Evolutionary conservation across 2,797 vertebrate species (phyloP), one percentile per base, ranked within the genome.

Genomic region (Synaphobranchus kaupii): DNA sequence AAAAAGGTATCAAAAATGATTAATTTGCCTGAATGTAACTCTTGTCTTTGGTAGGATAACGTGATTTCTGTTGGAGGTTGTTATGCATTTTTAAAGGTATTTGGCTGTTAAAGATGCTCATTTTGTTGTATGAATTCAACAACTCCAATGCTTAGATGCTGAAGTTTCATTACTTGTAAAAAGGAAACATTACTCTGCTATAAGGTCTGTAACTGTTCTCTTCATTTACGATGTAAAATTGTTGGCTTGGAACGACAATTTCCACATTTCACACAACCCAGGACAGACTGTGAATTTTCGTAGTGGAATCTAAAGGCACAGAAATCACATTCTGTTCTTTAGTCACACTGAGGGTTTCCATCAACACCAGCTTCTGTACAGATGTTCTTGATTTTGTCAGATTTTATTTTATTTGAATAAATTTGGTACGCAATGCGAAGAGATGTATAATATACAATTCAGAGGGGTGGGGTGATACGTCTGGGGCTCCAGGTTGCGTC

Each of bases 291-390:
- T 71, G 68, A 8, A 10, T 71, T 71, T 71, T 71, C 66, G 6
- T 71, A 31, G 31, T 13, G 8, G n/a, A 20, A 39, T 39, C 73
- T 15, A 3, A 76, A 76, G 73, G 39, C 73, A 4, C 34, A 15
- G 44, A 34, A 44, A 22, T 76, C 73, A 94, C 91, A 88, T 93
- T 93, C 92, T 94, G 93, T 95, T 93, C 93, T 88, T 68, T 78
- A 12, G 85, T 88, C 85, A 56, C 86, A 76, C 89, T 89, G 82
- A 91, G 89, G 63, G 48, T 84, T 87, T 87, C 84, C 83, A 89
- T 89, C 89, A 86, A 81, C 47, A n/a, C 47, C 52, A 10, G 15
- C 2, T 6, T 85, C 86, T 87, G 86, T 85, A 83, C 63, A 88
- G 89, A 90, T 87, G 88, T 84, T 87, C 85, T 88, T 89, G 52